Evolutionary conservation across 2,888 invertebrate genomes (phyloP).

Genomic region (Tachina grossa): DNA sequence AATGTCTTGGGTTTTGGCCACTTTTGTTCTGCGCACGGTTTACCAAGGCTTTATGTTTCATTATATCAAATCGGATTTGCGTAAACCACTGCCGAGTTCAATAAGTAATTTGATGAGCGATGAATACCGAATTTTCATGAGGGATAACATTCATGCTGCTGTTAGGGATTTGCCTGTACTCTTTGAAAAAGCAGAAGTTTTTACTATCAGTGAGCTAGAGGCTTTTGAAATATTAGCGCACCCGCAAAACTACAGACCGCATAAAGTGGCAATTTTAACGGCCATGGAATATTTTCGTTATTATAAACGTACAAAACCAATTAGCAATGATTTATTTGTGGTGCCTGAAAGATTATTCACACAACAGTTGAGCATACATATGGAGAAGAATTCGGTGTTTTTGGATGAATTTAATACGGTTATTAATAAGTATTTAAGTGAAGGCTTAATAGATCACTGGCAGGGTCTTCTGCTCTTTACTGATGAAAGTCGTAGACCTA

Average conservation of each 20-base stretch:
- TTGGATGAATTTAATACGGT: slow-evolving; percentile 69
- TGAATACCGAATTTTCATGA: slow-evolving; percentile 71
- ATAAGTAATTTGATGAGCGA: slow-evolving; percentile 65
- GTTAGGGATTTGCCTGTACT: slow-evolving; percentile 61
- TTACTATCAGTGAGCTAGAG: slow-evolving; percentile 69
- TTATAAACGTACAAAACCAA: slow-evolving; percentile 64
- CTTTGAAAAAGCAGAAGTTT: slow-evolving; percentile 49
- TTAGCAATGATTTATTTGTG: slow-evolving; percentile 65
- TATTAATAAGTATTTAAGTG: slow-evolving; percentile 68
- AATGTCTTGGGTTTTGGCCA: slow-evolving; percentile 73
- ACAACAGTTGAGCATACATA: slow-evolving; percentile 74
- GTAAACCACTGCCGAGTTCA: slow-evolving; percentile 65
- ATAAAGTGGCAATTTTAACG: slow-evolving; percentile 71
- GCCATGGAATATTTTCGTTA: slow-evolving; percentile 73
- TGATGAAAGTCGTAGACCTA: neutral
- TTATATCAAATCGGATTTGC: slow-evolving; percentile 72
- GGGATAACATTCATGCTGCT: slow-evolving; percentile 40
- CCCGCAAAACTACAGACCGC: neutral
- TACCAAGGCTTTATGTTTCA: slow-evolving; percentile 75
- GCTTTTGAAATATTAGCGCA: slow-evolving; percentile 70
- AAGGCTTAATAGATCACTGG: slow-evolving; percentile 72
- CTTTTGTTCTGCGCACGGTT: slow-evolving; percentile 74
- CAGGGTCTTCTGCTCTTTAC: slow-evolving; percentile 58
- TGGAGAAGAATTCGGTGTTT: slow-evolving; percentile 73
- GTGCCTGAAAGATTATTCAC: slow-evolving; percentile 72